Conservation (phyloP, 2,113 vertebrate species). For the Bombycilla garrulus region DNA sequence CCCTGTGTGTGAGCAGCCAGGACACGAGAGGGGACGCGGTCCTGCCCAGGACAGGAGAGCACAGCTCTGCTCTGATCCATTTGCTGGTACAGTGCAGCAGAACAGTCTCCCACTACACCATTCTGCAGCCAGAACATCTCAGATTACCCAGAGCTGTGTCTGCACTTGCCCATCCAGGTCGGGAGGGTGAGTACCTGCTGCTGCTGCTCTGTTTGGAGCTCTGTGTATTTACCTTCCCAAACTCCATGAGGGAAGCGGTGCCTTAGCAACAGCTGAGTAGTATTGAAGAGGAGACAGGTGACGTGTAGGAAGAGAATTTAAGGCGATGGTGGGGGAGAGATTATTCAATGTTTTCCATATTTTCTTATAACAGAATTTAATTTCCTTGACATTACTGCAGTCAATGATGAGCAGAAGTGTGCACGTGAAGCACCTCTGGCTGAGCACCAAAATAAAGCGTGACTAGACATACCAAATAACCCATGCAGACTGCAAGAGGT, state of each 20-base stretch:
- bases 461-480: neutral
- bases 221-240: neutral
- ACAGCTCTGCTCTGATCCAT: neutral
- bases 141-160: neutral
- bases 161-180: fast-evolving
- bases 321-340: neutral
- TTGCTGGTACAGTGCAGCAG: fast-evolving
- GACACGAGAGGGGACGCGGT: fast-evolving
- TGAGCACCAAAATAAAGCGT: neutral
- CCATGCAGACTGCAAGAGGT: neutral
- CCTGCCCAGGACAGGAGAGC: no score
- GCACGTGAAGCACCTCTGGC: neutral
- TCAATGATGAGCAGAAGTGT: neutral
- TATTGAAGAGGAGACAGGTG: neutral
- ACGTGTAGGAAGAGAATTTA: neutral
- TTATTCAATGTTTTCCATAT: neutral
- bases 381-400: neutral
- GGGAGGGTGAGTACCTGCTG: neutral
- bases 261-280: neutral
- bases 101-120: fast-evolving
- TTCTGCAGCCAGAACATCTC: neutral
- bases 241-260: neutral
- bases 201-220: neutral
- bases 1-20: fast-evolving
- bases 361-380: neutral